phyloP scores from a whole-genome alignment of 2,888 invertebrate genomes.

The Amblyjoppa proteus region DNA sequence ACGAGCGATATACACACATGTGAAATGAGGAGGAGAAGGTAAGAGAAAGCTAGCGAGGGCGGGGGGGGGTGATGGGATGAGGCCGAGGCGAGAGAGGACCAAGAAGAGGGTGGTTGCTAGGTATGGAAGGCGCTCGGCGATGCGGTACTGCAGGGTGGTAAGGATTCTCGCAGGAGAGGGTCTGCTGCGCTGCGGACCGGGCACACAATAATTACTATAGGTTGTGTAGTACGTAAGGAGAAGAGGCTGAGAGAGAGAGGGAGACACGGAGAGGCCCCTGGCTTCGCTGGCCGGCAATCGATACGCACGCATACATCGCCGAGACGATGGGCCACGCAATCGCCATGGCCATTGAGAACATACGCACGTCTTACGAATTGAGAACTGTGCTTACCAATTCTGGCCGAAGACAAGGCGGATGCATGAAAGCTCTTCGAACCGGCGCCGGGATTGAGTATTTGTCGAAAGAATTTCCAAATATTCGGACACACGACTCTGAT shows the following conservation, averaged over 20 bases:
- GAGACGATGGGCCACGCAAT: conserved; percentile 62
- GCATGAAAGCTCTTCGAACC: neutral
- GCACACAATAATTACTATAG: conserved; percentile 74
- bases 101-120: conserved; percentile 64
- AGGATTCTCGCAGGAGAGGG: conserved; percentile 60
- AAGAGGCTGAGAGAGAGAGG: conserved; percentile 59
- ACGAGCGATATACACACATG: conserved; percentile 80
- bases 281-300: conserved; percentile 83
- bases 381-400: conserved; percentile 17
- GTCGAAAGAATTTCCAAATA: no score
- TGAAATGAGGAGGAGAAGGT: conserved; percentile 73
- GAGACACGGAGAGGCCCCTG: conserved; percentile 72
- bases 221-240: conserved; percentile 67
- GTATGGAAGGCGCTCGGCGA: conserved; percentile 56
- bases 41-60: conserved; percentile 41
- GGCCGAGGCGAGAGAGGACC: conserved; percentile 55
- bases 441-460: neutral
- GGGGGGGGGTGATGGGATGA: conserved; percentile 5
- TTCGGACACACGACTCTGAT: no score
- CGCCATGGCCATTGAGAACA: conserved; percentile 29
- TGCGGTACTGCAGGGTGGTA: conserved; percentile 61
- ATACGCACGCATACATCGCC: conserved; percentile 81
- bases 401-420: neutral
- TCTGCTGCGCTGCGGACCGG: conserved; percentile 65
- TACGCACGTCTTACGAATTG: conserved; percentile 20